Base-by-base conservation (phyloP, 2,888 invertebrate genomes). In the Clanis bilineata region DNA sequence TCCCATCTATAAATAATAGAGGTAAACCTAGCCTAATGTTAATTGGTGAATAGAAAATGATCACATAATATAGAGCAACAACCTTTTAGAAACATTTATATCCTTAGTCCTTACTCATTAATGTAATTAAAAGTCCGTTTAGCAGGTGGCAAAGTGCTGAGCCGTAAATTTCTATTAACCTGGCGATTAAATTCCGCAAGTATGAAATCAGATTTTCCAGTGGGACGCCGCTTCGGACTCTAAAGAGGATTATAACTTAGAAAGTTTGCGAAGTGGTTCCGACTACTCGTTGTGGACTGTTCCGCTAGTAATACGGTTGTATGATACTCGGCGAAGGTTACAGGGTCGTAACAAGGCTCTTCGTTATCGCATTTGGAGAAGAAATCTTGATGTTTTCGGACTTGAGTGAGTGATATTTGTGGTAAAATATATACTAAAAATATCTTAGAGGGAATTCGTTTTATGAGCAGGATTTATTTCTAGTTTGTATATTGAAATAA, bases 211-310 rank as follows among this genome's bases (percentile, higher is more conserved):
- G n/a, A 28, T 47, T 47, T 47, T 47, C 15, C 28, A 25, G 15
- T 47, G 47, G 47, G 47, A 28, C 47, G 47, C 5, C 15, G 15
- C 3, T 18, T 51, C 51, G 32, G 51, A 51, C 47, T 32, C 10
- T 18, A 51, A 51, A 51, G 51, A 51, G 51, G 51, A 51, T 51
- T 51, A 51, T 51, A 51, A 51, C 51, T 51, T 51, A 47, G 32
- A 51, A 51, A 51, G 51, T 51, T 51, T 51, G 18, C 28, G 51
- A 18, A 51, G 51, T 32, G 28, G 51, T 32, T 51, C 28, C 15
- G 18, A 51, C 51, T 51, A 51, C 36, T 36, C 12, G 43, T 9
- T 21, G 32, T 51, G 51, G 51, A 18, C 51, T 9, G 51, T 51
- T 32, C 51, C 7, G 51, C 51, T 32, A 6, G 44, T 25, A 45